These are phyloP conservation scores for Leptopilina boulardi DNA, from an alignment of 1,140 invertebrate genomes.

Conservation along the genomic window DNA sequence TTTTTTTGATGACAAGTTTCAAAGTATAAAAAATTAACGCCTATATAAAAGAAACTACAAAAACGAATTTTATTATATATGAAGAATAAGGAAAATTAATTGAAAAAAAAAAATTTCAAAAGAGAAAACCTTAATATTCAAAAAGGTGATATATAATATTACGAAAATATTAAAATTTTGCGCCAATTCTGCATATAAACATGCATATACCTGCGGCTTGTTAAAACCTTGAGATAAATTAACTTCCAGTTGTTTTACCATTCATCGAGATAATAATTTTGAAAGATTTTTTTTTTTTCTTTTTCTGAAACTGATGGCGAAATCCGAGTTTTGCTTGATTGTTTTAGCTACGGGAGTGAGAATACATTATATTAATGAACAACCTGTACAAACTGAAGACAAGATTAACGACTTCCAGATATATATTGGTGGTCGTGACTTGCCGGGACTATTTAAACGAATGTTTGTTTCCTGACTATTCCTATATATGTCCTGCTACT, in stretches of 20 bases:
- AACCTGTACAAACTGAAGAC: constrained; percentile 45
- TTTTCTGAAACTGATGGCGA: neutral
- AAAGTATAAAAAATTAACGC: too few species aligned
- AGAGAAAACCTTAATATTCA: too few species aligned
- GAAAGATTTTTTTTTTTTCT: neutral
- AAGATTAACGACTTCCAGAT: constrained; percentile 68
- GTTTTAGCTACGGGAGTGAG: constrained; percentile 67
- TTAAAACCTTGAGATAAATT: constrained; percentile 13
- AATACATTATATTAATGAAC: constrained; percentile 68
- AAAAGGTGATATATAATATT: neutral
- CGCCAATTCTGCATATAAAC: neutral
- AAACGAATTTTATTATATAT: too few species aligned
- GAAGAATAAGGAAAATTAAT: too few species aligned
- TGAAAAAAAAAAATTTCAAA: too few species aligned
- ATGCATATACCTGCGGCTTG: constrained; percentile 1
- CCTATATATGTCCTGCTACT: too few species aligned
- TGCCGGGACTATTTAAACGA: constrained; percentile 67
- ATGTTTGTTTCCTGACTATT: constrained; percentile 61
- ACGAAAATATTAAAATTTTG: neutral
- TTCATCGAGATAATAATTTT: constrained; percentile 39
- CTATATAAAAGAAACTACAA: too few species aligned
- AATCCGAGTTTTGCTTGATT: constrained; percentile 53
- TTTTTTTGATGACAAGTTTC: too few species aligned
- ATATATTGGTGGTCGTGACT: constrained; percentile 64
- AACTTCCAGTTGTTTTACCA: neutral